Evolutionary conservation across 2,888 invertebrate species (phyloP).

Genomic region (Tenthredo notha): DNA sequence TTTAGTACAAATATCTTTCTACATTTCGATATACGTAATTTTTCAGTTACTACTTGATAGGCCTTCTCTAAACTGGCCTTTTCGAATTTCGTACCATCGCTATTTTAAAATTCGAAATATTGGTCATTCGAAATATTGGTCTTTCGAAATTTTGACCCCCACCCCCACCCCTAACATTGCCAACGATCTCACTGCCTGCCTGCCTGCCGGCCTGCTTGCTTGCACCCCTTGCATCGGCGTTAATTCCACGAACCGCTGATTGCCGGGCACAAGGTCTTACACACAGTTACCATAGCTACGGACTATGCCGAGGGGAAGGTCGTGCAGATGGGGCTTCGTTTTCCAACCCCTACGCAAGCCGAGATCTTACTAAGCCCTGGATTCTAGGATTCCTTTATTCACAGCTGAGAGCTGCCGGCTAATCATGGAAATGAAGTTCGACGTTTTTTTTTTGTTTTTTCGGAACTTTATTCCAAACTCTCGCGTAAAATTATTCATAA

Average conservation of each 20-base stretch:
- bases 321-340: conserved; percentile 39
- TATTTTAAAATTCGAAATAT: too few species aligned
- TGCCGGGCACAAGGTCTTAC: conserved; percentile 64
- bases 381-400: background rate
- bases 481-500: conserved; percentile 30
- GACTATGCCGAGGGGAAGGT: background rate
- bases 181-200: background rate
- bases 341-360: background rate
- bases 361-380: background rate
- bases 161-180: conserved; percentile 13
- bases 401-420: background rate
- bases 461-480: too few species aligned
- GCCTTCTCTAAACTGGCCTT: too few species aligned
- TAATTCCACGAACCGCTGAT: conserved; percentile 69
- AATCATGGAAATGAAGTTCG: background rate
- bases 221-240: conserved; percentile 56
- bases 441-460: background rate
- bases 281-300: conserved; percentile 72
- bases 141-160: too few species aligned
- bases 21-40: too few species aligned
- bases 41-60: too few species aligned
- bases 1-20: too few species aligned
- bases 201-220: conserved; percentile 1
- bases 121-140: too few species aligned
- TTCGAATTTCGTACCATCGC: too few species aligned